Evolutionary conservation across 2,113 vertebrate species (phyloP).

Genomic region (Myrmecobius fasciatus): DNA sequence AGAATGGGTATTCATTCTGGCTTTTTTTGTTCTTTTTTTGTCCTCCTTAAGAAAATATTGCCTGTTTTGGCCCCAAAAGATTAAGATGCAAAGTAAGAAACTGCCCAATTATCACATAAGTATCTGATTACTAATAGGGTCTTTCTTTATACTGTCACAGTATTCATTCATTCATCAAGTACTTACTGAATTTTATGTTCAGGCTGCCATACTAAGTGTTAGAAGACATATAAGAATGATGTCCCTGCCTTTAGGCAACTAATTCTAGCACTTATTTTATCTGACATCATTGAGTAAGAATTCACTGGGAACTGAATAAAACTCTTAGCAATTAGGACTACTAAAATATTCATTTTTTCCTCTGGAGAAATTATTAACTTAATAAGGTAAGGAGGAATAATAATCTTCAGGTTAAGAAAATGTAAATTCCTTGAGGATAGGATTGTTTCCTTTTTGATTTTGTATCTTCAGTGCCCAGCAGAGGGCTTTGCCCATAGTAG

Average conservation of each 20-base stretch:
- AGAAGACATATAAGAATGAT: not conserved
- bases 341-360: not conserved
- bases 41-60: not conserved
- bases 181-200: not conserved
- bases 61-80: not conserved
- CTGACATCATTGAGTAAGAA: not conserved
- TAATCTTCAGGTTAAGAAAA: conserved; percentile 27
- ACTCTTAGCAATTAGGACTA: not conserved
- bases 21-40: not conserved
- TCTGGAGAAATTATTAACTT: not conserved
- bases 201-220: not conserved
- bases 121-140: not conserved
- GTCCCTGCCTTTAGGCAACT: not conserved
- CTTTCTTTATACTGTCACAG: not conserved
- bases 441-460: not conserved
- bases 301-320: conserved; percentile 9
- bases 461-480: not conserved
- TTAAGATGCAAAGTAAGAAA: not conserved
- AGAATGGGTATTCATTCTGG: not conserved
- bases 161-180: not conserved
- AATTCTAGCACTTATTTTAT: not conserved
- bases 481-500: not conserved
- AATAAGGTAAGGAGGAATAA: conserved; percentile 14
- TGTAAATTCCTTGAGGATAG: not conserved
- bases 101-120: not conserved